Conservation (phyloP, 2,113 vertebrate species). For the Callionymus lyra region DNA sequence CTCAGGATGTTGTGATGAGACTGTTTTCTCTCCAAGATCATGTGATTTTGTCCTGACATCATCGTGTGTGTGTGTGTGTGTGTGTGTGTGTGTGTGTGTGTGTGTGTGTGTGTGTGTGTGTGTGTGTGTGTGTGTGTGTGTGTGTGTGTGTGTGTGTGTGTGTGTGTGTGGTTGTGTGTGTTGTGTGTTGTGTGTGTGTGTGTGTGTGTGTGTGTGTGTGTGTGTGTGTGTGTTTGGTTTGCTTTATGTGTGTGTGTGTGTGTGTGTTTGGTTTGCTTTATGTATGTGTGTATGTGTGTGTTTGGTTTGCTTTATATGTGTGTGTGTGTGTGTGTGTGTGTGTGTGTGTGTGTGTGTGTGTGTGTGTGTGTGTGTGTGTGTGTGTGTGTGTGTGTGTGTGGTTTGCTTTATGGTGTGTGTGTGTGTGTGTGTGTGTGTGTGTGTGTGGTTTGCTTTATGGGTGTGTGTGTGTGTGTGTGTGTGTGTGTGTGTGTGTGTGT, state of each 20-base stretch:
- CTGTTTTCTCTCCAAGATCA: conserved; percentile 59
- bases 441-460: too few relatives aligned
- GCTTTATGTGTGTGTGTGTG: too few relatives aligned
- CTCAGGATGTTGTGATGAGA: conserved; percentile 57
- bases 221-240: conserved; percentile 9
- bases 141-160: not conserved
- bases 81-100: conserved; percentile 3
- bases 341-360: too few relatives aligned
- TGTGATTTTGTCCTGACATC: conserved; percentile 57
- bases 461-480: too few relatives aligned
- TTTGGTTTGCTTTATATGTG: not conserved
- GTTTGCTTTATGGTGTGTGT: too few relatives aligned
- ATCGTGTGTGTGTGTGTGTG: conserved; percentile 3
- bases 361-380: too few relatives aligned
- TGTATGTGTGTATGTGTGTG: too few relatives aligned
- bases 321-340: not conserved
- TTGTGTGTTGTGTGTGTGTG: conserved; percentile 1
- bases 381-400: too few relatives aligned
- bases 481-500: too few relatives aligned
- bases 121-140: not conserved
- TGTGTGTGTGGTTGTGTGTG: not conserved
- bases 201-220: conserved; percentile 11
- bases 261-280: too few relatives aligned
- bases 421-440: too few relatives aligned
- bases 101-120: not conserved